Percentiles rank a stretch among this genome's conserved stretches.
phyloP scores from a whole-genome alignment of 2,113 vertebrate genomes.

The Pseudorhombus dupliciocellatus region DNA sequence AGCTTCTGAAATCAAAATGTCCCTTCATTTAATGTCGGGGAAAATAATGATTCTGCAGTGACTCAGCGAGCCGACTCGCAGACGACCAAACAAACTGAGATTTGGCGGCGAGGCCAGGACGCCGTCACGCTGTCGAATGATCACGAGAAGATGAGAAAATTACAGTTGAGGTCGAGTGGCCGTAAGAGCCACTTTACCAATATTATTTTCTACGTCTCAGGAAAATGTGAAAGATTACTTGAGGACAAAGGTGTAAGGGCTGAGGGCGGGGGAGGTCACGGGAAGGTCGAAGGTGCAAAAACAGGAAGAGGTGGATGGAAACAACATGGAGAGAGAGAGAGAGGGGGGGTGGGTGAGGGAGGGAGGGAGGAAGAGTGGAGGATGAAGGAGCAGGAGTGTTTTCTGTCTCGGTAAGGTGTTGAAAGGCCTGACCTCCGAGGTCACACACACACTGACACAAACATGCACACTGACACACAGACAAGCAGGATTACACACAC shows the following conservation, averaged over 20 bases:
- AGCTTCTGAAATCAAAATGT: no score
- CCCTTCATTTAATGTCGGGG: no score
- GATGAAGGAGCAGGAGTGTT: conserved; percentile 10
- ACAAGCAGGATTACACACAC: neutral
- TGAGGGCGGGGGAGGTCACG: neutral
- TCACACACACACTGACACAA: neutral
- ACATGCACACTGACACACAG: neutral
- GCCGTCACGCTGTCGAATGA: no score
- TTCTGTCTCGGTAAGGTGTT: conserved; percentile 53
- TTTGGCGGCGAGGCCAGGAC: no score
- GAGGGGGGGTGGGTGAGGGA: neutral
- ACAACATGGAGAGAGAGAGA: conserved; percentile 18
- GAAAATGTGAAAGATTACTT: no score
- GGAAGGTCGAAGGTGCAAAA: conserved; percentile 49
- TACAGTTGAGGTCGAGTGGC: no score
- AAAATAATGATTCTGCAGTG: no score
- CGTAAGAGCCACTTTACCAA: no score
- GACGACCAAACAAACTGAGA: no score
- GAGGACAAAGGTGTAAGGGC: neutral
- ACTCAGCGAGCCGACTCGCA: no score
- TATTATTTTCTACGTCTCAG: no score
- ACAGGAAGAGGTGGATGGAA: conserved; percentile 56
- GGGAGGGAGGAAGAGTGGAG: neutral
- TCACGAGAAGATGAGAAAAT: no score
- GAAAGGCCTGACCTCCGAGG: conserved; percentile 53